Percentiles rank a stretch among this genome's conserved stretches.
Conservation (phyloP, 2,797 vertebrate species). For the Streptopelia turtur region DNA sequence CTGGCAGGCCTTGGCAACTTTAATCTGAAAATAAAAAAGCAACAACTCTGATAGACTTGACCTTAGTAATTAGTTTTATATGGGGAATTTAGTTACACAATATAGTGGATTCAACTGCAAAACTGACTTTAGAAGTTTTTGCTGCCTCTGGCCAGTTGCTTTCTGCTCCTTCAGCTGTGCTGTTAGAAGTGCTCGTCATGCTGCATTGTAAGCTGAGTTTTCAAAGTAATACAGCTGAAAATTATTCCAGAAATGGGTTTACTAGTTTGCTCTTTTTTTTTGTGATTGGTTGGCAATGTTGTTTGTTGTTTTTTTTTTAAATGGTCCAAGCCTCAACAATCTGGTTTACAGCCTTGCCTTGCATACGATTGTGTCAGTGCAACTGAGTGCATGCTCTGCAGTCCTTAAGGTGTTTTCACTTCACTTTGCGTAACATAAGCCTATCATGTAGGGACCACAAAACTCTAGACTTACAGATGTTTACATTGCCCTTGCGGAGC, state of each 20-base stretch:
- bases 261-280: neutral
- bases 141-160: neutral
- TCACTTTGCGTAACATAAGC: neutral
- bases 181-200: neutral
- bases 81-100: neutral
- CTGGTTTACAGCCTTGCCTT: neutral
- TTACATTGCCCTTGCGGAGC: neutral
- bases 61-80: neutral
- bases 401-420: neutral
- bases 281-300: neutral
- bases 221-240: neutral
- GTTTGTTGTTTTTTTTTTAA: neutral
- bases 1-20: neutral
- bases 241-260: neutral
- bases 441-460: neutral
- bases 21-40: neutral
- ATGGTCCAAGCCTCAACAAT: neutral
- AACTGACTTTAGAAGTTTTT: neutral
- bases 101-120: neutral
- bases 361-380: fast-evolving
- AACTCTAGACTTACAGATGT: neutral
- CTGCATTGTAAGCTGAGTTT: neutral
- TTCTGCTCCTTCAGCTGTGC: neutral
- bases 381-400: neutral
- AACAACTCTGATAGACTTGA: neutral